Evolutionary conservation across 2,113 vertebrate genomes (phyloP).

Genomic region (Saimiri boliviensis): DNA sequence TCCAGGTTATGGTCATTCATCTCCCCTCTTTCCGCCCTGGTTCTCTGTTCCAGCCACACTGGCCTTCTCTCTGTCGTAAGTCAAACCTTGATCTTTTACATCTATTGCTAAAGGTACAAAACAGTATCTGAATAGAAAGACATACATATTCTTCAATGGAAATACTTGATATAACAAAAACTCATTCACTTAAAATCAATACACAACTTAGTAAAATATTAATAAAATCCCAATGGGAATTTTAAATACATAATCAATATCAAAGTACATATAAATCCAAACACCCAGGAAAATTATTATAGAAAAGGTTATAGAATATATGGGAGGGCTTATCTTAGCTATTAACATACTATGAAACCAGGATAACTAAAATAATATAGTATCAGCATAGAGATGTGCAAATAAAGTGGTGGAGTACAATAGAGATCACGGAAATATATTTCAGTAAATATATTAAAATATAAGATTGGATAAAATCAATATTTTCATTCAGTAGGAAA

Average conservation of each 20-base stretch:
- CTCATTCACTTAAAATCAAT: background rate
- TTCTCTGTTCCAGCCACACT: background rate
- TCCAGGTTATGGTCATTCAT: background rate
- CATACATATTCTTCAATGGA: background rate
- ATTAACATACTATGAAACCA: background rate
- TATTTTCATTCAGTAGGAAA: background rate
- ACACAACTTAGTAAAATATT: background rate
- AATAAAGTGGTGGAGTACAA: background rate
- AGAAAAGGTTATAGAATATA: background rate
- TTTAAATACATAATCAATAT: background rate
- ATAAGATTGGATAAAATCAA: background rate
- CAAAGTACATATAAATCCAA: background rate
- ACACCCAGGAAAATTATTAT: background rate
- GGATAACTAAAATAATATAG: background rate
- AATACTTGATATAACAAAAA: background rate
- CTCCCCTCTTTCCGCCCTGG: background rate
- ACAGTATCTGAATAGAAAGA: background rate
- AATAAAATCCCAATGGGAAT: background rate
- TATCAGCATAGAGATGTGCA: background rate
- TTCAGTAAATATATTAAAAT: background rate
- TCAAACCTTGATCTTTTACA: background rate
- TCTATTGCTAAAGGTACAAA: background rate
- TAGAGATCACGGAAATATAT: background rate
- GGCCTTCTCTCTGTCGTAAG: background rate
- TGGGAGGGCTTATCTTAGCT: background rate